These are phyloP conservation scores for Pseudorasbora parva DNA, from an alignment of 2,113 vertebrate species.

Conservation along the genomic window DNA sequence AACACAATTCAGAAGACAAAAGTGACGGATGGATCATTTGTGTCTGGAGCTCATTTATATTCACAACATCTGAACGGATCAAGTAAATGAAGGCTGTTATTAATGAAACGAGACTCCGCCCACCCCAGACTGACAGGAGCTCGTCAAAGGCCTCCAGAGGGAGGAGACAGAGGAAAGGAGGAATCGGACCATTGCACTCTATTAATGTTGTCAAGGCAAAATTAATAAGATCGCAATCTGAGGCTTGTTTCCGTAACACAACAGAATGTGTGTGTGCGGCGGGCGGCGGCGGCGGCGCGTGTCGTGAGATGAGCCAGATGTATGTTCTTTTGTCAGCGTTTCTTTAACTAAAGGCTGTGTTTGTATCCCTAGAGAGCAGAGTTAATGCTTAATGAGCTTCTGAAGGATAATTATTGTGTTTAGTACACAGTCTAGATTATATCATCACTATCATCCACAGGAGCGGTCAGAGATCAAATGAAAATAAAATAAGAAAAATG, in stretches of 20 bases:
- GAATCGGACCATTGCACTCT: constrained; percentile 70
- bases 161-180: constrained; percentile 53
- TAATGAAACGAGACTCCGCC: constrained; percentile 49
- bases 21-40: constrained; percentile 19
- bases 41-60: constrained; percentile 43
- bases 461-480: neutral
- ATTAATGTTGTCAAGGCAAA: constrained; percentile 72
- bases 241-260: constrained; percentile 58
- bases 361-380: constrained; percentile 15
- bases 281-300: neutral
- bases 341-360: constrained; percentile 49
- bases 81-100: constrained; percentile 49
- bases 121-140: constrained; percentile 40
- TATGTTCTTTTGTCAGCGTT: constrained; percentile 55
- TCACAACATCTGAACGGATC: constrained; percentile 40
- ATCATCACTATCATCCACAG: neutral
- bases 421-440: constrained; percentile 31
- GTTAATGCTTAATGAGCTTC: constrained; percentile 7
- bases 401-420: constrained; percentile 26
- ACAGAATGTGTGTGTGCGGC: constrained; percentile 48
- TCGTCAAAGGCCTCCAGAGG: constrained; percentile 27
- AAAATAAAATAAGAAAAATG: neutral
- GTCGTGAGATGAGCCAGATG: constrained; percentile 49
- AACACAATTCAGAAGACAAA: neutral
- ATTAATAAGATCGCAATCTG: constrained; percentile 65